Conservation (phyloP, 2,113 vertebrate species). For the Cyanoderma ruficeps region DNA sequence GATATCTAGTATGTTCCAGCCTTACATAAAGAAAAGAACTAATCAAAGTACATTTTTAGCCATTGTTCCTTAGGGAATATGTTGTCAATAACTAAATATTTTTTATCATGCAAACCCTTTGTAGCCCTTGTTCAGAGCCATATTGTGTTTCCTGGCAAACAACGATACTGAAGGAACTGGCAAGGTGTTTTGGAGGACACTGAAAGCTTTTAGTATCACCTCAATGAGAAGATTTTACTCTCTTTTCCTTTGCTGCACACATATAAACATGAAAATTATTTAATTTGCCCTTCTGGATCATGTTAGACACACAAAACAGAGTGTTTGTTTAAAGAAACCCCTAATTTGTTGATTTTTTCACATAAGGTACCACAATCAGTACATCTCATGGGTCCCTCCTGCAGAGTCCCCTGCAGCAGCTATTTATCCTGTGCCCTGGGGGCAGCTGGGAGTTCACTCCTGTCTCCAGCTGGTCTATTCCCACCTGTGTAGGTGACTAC, state of each 20-base stretch:
- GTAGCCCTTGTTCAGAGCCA: neutral
- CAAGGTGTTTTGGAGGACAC: neutral
- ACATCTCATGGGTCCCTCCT: neutral
- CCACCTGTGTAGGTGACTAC: too few species aligned
- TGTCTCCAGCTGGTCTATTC: neutral
- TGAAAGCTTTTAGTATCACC: neutral
- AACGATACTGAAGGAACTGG: neutral
- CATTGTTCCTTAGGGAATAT: neutral
- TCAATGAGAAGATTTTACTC: neutral
- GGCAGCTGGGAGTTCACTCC: neutral
- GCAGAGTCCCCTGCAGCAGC: neutral
- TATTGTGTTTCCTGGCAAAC: neutral
- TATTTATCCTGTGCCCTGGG: neutral
- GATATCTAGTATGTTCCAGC: neutral
- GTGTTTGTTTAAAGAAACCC: neutral
- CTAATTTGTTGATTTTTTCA: neutral
- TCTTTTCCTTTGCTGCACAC: neutral
- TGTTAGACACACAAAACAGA: neutral
- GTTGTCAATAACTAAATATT: neutral
- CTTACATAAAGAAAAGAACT: neutral
- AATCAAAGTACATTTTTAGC: neutral
- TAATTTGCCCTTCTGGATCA: neutral
- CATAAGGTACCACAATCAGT: neutral
- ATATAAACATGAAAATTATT: neutral
- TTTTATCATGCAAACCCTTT: neutral